Evolutionary conservation across 2,113 vertebrate species (phyloP), one percentile per base, ranked within the genome.

Genomic region (Oncorhynchus clarkii): DNA sequence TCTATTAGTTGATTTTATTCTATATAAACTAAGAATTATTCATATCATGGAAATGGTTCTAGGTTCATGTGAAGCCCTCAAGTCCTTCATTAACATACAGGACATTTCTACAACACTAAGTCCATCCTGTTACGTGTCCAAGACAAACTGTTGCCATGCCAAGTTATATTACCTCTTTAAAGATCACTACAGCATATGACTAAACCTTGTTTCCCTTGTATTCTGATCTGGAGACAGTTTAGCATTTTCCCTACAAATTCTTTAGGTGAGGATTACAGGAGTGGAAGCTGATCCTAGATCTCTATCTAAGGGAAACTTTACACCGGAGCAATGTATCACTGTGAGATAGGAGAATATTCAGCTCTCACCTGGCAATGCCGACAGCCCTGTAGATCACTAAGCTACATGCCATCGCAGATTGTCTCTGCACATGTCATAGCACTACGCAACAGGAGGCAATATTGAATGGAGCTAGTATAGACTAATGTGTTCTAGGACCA

Each of bases 21-120:
- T 26, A 18, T 67, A 3, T 75, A 4, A 64, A 49, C 57, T 62
- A 60, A 31, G 7, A 57, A 22, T 74, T 67, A 70, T 75, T 70
- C 74, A 83, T 73, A 83, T 83, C 73, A 71, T n/a, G 31, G 24
- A 80, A 22, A 66, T 72, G 22, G 67, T 74, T 68, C 78, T 72
- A 67, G 74, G 85, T 89, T 81, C 77, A 77, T 82, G 86, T 90
- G 82, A 84, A 82, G 82, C 83, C 87, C 49, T 27, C 84, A 79
- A 87, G 16, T 86, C 81, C 82, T 80, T 86, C 86, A 74, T 85
- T 89, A 67, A 51, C 14, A 34, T 20, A 22, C 24, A 73, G 16
- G 27, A 76, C 60, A 72, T 70, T 65, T 77, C 67, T 57, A 64
- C 22, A 6, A 62, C 65, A 71, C 51, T 74, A 83, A 69, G 18